These are phyloP conservation scores for Galerucella nymphaeae DNA, from an alignment of 2,888 invertebrate genomes.

Conservation along the genomic window DNA sequence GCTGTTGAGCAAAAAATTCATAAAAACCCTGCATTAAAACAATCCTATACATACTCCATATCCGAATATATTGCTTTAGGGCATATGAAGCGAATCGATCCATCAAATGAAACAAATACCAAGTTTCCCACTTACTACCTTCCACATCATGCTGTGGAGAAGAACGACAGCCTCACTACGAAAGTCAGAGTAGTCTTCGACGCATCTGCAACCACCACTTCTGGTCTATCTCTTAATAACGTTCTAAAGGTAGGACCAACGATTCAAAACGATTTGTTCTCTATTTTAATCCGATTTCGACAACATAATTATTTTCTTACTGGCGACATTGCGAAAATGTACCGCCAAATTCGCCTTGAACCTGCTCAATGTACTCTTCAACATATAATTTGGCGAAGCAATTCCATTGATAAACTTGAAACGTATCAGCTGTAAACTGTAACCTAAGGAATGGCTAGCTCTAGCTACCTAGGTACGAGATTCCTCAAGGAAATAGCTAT, in stretches of 20 bases:
- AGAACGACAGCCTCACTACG: neutral
- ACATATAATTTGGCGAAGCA: neutral
- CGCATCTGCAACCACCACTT: neutral
- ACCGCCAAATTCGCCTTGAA: neutral
- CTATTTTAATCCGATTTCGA: neutral
- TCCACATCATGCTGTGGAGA: neutral
- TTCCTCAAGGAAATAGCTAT: neutral
- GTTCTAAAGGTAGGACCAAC: too few species aligned
- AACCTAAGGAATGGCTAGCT: neutral
- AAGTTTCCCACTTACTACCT: neutral
- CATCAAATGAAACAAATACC: neutral
- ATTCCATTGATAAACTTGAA: neutral
- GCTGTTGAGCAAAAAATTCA: neutral
- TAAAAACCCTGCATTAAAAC: neutral
- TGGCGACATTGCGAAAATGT: neutral
- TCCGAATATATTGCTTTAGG: too few species aligned
- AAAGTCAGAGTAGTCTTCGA: neutral
- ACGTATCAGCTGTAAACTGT: neutral
- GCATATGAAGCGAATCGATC: too few species aligned
- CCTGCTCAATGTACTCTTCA: neutral
- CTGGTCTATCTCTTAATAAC: neutral
- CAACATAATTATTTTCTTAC: neutral
- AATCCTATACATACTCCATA: too few species aligned
- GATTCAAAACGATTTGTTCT: neutral
- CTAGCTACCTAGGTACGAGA: neutral